Conservation (phyloP, 2,888 invertebrate species). For the Flabesymbios commensalis region DNA sequence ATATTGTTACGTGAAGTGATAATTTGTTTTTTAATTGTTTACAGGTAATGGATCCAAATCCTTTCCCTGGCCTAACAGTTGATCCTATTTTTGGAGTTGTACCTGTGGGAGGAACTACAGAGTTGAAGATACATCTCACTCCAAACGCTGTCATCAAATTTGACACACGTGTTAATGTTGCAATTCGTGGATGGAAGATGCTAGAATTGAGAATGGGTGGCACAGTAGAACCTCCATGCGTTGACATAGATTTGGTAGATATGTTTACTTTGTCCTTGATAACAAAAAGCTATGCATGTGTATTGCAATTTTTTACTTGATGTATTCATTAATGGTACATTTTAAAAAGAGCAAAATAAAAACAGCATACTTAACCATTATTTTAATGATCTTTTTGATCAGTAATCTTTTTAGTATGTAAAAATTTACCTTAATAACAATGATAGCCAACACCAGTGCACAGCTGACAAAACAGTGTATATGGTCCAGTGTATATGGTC, state of each 20-base stretch:
- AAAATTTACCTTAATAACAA: too few species aligned
- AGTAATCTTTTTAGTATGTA: too few species aligned
- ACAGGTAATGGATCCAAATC: constrained; percentile 60
- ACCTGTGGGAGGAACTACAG: constrained; percentile 57
- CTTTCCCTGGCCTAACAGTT: constrained; percentile 57
- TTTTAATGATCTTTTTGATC: too few species aligned
- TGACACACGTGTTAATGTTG: constrained; percentile 36
- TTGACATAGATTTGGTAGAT: constrained; percentile 58
- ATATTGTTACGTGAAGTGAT: not conserved
- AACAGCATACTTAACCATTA: too few species aligned
- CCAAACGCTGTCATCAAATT: constrained; percentile 56
- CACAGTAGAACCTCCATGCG: constrained; percentile 56
- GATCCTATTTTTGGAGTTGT: constrained; percentile 58
- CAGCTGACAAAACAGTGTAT: too few species aligned
- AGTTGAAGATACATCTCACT: constrained; percentile 51
- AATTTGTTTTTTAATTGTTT: not conserved
- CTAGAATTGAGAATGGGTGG: constrained; percentile 60
- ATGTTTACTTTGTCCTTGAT: too few species aligned
- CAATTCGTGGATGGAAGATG: constrained; percentile 55
- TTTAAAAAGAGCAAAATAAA: too few species aligned
- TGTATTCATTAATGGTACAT: too few species aligned
- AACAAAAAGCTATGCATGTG: too few species aligned
- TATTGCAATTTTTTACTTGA: too few species aligned
- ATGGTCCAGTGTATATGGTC: too few species aligned
- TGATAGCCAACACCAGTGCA: too few species aligned